Conservation (phyloP, 2,113 vertebrate genomes). For the Oryzias melastigma region DNA sequence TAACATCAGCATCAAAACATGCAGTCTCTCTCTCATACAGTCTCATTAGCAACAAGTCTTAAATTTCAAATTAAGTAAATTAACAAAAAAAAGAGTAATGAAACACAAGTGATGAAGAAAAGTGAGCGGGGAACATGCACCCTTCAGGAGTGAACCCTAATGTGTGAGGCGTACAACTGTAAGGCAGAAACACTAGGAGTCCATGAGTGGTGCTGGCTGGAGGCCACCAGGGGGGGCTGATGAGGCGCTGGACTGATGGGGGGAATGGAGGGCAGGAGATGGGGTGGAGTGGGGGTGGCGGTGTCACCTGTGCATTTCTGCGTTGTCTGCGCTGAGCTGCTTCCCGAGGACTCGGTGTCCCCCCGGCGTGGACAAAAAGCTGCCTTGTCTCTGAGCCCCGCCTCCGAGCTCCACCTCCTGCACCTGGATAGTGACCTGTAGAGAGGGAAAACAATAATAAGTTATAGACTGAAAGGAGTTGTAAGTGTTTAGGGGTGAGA, state of each 20-base stretch:
- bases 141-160: background rate
- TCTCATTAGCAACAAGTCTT: background rate
- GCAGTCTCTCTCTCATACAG: background rate
- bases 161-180: background rate
- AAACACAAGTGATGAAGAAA: constrained; percentile 4
- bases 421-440: constrained; percentile 92
- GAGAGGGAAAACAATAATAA: background rate
- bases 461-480: background rate
- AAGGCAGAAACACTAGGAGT: constrained; percentile 19
- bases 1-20: constrained; percentile 3
- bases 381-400: constrained; percentile 78
- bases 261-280: no score
- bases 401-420: constrained; percentile 88
- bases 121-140: background rate
- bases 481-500: background rate
- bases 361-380: constrained; percentile 86
- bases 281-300: background rate
- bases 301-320: constrained; percentile 92
- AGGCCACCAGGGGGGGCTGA: constrained; percentile 12
- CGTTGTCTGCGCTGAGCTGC: constrained; percentile 96
- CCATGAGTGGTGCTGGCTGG: constrained; percentile 11
- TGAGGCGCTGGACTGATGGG: constrained; percentile 1
- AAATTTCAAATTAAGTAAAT: constrained; percentile 12
- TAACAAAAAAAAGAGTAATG: background rate
- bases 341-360: constrained; percentile 93